phyloP scores from a whole-genome alignment of 2,113 vertebrate genomes.

The Mesocricetus auratus region DNA sequence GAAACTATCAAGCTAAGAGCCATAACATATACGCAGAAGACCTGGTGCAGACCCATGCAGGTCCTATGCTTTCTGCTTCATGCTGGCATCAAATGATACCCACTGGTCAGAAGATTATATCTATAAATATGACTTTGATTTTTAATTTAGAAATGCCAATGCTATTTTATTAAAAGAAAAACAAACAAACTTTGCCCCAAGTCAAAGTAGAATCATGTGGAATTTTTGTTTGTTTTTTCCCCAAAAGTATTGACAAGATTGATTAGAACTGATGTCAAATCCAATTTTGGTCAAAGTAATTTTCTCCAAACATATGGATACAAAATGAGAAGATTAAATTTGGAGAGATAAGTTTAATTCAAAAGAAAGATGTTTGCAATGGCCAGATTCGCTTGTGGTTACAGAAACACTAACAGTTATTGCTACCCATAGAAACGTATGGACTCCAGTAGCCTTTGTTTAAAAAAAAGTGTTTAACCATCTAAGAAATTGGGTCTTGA shows the following conservation, averaged over 20 bases:
- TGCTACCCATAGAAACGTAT: not conserved
- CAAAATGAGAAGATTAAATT: not conserved
- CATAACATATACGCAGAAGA: too few relatives aligned
- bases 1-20: too few relatives aligned
- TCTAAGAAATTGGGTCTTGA: not conserved
- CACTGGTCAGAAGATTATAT: not conserved
- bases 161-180: not conserved
- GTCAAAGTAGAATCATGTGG: not conserved
- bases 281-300: not conserved
- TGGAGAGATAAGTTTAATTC: not conserved
- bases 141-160: not conserved
- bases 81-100: not conserved
- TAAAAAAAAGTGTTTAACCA: not conserved
- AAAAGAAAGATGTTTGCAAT: not conserved
- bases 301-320: not conserved
- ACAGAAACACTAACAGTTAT: constrained; percentile 14
- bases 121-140: not conserved
- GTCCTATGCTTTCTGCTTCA: too few relatives aligned
- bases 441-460: not conserved
- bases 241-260: not conserved
- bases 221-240: not conserved
- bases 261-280: not conserved
- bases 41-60: too few relatives aligned
- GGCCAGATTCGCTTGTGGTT: not conserved
- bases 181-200: not conserved